phyloP scores from a whole-genome alignment of 2,113 vertebrate species.

The Sander vitreus region DNA sequence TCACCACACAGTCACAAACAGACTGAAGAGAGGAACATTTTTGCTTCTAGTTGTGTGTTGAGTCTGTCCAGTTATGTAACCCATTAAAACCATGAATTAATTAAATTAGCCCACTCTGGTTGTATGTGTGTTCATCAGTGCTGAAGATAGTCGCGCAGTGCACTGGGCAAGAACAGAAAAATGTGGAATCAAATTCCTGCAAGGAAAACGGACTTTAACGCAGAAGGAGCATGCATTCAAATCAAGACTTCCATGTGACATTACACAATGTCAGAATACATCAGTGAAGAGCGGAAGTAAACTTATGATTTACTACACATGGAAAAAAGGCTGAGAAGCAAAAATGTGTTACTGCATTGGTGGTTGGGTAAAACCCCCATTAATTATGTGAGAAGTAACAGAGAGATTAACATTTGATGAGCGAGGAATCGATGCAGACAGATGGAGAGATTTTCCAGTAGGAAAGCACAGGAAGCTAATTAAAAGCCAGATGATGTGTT shows the following conservation, averaged over 20 bases:
- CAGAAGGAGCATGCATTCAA: not conserved
- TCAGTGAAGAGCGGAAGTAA: not conserved
- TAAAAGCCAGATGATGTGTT: constrained; percentile 47
- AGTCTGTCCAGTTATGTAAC: not conserved
- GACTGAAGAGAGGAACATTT: not conserved
- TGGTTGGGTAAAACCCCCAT: not conserved
- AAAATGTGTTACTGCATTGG: constrained; percentile 1
- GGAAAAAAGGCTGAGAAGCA: not conserved
- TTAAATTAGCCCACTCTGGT: not conserved
- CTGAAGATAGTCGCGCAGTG: not conserved
- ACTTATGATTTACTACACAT: not conserved
- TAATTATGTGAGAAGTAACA: constrained; percentile 28
- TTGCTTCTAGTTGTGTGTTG: not conserved
- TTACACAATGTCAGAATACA: not conserved
- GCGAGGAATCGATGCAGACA: constrained; percentile 31
- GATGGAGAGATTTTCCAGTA: constrained; percentile 59
- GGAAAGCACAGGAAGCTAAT: constrained; percentile 42
- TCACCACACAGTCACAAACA: not conserved
- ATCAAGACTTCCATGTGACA: not conserved
- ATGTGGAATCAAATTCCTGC: not conserved
- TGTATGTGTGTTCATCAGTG: not conserved
- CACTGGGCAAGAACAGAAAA: not conserved
- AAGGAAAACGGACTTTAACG: not conserved
- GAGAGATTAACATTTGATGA: constrained; percentile 26
- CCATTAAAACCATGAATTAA: not conserved